Percentiles rank a stretch among this genome's conserved stretches.
These are phyloP conservation scores for Temnothorax unifasciatus DNA, from an alignment of 2,888 invertebrate genomes.

Conservation along the genomic window DNA sequence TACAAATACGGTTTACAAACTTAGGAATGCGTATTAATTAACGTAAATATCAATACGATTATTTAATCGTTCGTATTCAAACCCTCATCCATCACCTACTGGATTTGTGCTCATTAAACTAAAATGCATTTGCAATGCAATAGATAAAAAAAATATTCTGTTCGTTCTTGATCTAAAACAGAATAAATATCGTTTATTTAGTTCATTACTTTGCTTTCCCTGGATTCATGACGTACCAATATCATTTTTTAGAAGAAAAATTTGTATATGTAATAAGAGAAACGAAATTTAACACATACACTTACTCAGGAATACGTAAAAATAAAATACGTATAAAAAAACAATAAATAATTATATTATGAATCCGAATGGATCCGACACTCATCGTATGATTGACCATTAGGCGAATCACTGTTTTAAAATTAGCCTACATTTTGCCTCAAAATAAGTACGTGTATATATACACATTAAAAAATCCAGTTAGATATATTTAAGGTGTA, in stretches of 20 bases:
- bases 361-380: neutral
- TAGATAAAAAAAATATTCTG: neutral
- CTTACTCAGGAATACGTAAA: neutral
- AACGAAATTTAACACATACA: neutral
- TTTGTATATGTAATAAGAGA: neutral
- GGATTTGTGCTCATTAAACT: neutral
- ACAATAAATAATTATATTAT: neutral
- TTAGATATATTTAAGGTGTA: conserved; percentile 25
- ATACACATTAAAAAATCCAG: conserved; percentile 24
- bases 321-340: neutral
- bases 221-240: neutral
- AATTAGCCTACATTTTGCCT: conserved; percentile 13
- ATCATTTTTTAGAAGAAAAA: neutral
- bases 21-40: conserved; percentile 36
- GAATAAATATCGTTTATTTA: neutral
- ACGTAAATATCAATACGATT: conserved; percentile 30
- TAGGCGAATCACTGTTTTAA: neutral
- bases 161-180: neutral
- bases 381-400: neutral
- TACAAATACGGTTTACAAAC: conserved; percentile 18
- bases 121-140: neutral
- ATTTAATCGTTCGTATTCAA: neutral
- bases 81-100: neutral
- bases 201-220: neutral
- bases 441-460: neutral